Base-by-base conservation (phyloP, 1,140 invertebrate species). In the Nymphalis io region DNA sequence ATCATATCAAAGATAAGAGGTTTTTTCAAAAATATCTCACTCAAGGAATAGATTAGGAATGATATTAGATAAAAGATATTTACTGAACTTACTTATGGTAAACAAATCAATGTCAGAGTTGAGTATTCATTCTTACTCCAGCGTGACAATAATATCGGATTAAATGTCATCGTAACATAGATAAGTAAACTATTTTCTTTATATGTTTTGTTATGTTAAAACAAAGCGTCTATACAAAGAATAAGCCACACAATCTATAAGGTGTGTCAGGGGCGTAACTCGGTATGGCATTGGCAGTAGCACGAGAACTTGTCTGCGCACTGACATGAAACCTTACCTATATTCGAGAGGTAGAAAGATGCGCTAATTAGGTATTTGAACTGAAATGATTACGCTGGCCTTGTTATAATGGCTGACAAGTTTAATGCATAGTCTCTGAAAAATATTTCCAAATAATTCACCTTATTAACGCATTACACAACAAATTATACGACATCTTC, bases 401-500 rank as follows among this genome's bases (percentile, higher is more conserved):
- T 55, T 55, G 23, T 27, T 27, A 27, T 12, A 13, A 8, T n/a
- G 23, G 18, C 16, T 11, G 12, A 23, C 27, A 4, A 55, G 51
- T 55, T 55, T 10, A 20, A 21, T 27, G 8, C 51, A 51, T 55
- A 55, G 23, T 21, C 12, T 1, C 12, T 10, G 11, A 2, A 1
- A 53, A 21, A 53, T 20, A 55, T 55, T 23, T 55, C 20, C n/a
- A 55, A 33, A 55, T 23, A 55, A 27, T 27, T 23, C 3, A 16
- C 15, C 40, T 62, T 61, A 48, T 27, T 23, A 60, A 58, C 11
- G n/a, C 53, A 60, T 39, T 46, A 27, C 23, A 60, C 3, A 27
- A 39, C 18, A 33, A 13, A 60, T 82, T 80, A 83, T 84, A 80
- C 81, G 73, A 73, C 83, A 68, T 65, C 78, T 59, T 67, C 80